Base-by-base conservation (phyloP, 2,113 vertebrate genomes). In the Rostratula benghalensis region DNA sequence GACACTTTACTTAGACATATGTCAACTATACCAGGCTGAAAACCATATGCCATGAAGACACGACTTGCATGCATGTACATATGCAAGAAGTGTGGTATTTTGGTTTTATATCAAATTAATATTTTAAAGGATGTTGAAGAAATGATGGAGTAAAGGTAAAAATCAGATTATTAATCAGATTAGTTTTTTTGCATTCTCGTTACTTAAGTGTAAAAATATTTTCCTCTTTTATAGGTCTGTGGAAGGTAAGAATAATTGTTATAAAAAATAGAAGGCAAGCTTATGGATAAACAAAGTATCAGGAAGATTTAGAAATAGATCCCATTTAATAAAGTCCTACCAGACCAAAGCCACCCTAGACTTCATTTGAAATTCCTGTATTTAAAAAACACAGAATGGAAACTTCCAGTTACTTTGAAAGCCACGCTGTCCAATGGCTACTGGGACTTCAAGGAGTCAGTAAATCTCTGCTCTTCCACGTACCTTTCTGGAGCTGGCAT, bases 361-460 rank as follows among this genome's bases (percentile, higher is more conserved):
- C 30, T 59, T 90, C 28, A 80, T 84, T 59, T 89, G 57, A 86
- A 88, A 90, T 75, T 74, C 71, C 2, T 60, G 10, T 63, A 22
- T 74, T 86, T 92, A 76, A 94, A 94, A 94, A 90, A 24, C 71
- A 74, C 35, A 81, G 60, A 95, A 91, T 67, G 90, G 50, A 94
- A 95, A 85, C 16, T 78, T 90, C 10, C 59, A 85, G 53, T 59
- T 80, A 8, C 3, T 51, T 5, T 46, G 79, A 74, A 88, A 74
- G 46, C 50, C 59, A 54, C 27, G 18, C 20, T 37, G 37, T 28
- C 30, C 48, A 56, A 9, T 28, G 25, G 54, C 43, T 59, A 28
- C 3, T 59, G 37, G 48, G 60, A 63, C 39, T 48, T n/a, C 31
- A 48, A 45, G 39, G 21, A 69, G 60, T 17, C 65, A 64, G 35